Conservation (phyloP, 2,797 vertebrate genomes). For the Limnodromus scolopaceus region DNA sequence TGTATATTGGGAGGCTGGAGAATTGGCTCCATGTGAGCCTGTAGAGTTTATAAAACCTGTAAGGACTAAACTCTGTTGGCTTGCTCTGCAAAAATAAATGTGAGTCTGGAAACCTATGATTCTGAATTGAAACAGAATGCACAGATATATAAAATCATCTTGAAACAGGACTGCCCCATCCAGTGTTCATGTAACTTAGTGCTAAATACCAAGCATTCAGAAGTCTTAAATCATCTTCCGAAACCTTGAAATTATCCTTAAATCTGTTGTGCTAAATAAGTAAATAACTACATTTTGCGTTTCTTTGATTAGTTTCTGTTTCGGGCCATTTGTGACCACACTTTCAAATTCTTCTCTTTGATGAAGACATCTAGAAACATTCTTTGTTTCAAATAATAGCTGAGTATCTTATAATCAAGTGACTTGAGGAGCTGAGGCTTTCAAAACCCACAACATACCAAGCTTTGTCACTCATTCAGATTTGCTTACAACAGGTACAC, state of each 20-base stretch:
- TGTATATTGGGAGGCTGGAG: constrained; percentile 6
- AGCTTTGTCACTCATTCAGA: background rate
- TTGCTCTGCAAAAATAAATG: constrained; percentile 12
- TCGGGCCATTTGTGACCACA: background rate
- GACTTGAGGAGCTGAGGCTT: background rate
- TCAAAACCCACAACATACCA: background rate
- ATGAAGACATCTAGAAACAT: background rate
- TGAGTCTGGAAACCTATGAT: background rate
- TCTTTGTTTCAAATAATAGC: background rate
- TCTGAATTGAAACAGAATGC: constrained; percentile 16
- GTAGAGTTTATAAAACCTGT: constrained; percentile 36
- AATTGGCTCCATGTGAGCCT: constrained; percentile 5
- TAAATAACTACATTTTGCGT: background rate
- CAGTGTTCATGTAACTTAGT: background rate
- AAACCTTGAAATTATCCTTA: background rate
- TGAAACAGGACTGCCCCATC: background rate
- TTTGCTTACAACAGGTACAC: background rate
- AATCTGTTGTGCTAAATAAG: background rate
- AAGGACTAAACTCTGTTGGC: constrained; percentile 18
- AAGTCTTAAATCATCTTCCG: background rate
- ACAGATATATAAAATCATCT: background rate
- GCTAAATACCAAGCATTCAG: background rate
- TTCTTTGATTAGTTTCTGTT: background rate
- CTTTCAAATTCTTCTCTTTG: background rate
- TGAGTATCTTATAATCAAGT: background rate